Conservation (phyloP, 2,113 vertebrate genomes). For the Chaetops frenatus region DNA sequence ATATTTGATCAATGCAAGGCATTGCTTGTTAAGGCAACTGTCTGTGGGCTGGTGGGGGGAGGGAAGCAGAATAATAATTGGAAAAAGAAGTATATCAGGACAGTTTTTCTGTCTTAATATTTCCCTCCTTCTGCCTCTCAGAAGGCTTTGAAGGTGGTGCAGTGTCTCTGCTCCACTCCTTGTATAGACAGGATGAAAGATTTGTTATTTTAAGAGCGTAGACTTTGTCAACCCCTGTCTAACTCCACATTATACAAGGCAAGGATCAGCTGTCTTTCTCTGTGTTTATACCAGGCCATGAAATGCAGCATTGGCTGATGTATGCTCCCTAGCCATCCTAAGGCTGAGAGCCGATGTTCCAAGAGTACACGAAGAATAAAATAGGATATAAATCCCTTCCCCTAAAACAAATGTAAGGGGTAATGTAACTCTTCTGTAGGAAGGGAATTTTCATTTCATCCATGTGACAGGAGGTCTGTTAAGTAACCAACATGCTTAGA, state of each 20-base stretch:
- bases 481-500: neutral
- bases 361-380: neutral
- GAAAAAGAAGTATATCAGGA: neutral
- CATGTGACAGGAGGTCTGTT: neutral
- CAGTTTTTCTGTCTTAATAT: neutral
- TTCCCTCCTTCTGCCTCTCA: neutral
- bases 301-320: neutral
- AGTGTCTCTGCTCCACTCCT: neutral
- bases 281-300: neutral
- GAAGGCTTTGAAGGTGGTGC: neutral
- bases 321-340: neutral
- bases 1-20: neutral
- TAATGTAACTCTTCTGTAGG: neutral
- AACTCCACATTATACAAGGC: neutral
- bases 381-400: neutral
- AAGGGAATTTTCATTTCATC: neutral
- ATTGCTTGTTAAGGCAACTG: neutral
- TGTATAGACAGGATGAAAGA: neutral
- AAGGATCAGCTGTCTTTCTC: neutral
- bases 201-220: slow-evolving; percentile 15
- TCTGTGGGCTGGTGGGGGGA: neutral
- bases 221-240: neutral
- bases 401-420: neutral
- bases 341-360: neutral
- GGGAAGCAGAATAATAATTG: neutral